Percentiles rank a stretch among this genome's conserved stretches.
These are phyloP conservation scores for Pangasius macronema DNA, from an alignment of 2,797 vertebrate genomes.

Conservation along the genomic window DNA sequence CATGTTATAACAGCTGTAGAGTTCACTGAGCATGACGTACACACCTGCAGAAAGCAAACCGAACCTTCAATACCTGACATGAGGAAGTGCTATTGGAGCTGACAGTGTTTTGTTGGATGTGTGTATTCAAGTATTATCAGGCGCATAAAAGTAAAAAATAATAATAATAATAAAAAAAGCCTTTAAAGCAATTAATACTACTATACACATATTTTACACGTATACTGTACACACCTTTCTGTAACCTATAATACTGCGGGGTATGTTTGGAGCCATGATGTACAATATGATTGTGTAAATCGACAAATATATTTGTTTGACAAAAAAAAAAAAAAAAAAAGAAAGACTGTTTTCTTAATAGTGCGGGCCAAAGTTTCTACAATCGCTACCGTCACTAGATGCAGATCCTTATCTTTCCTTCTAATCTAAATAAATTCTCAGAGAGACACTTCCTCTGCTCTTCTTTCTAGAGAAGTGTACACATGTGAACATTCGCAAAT, in stretches of 20 bases:
- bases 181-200: conserved; percentile 36
- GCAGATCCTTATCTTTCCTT: conserved; percentile 35
- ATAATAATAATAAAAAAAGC: conserved; percentile 8
- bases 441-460: background rate
- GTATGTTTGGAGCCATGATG: conserved; percentile 27
- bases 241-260: conserved; percentile 49
- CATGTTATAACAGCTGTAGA: conserved; percentile 37
- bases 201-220: conserved; percentile 45
- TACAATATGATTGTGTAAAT: conserved; percentile 1
- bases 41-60: conserved; percentile 30
- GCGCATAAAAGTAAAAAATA: conserved; percentile 46
- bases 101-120: conserved; percentile 47
- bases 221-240: conserved; percentile 35
- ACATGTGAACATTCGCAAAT: conserved; percentile 25
- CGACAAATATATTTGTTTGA: background rate
- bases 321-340: background rate
- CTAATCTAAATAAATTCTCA: conserved; percentile 28
- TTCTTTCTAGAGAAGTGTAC: background rate
- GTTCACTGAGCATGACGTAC: conserved; percentile 44
- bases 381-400: background rate
- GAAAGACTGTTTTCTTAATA: background rate
- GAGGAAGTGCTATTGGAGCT: conserved; percentile 34
- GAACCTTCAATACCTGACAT: conserved; percentile 26
- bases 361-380: background rate
- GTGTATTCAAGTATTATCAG: conserved; percentile 60